phyloP scores from a whole-genome alignment of 2,113 vertebrate species.

The Callocephalon fimbriatum region DNA sequence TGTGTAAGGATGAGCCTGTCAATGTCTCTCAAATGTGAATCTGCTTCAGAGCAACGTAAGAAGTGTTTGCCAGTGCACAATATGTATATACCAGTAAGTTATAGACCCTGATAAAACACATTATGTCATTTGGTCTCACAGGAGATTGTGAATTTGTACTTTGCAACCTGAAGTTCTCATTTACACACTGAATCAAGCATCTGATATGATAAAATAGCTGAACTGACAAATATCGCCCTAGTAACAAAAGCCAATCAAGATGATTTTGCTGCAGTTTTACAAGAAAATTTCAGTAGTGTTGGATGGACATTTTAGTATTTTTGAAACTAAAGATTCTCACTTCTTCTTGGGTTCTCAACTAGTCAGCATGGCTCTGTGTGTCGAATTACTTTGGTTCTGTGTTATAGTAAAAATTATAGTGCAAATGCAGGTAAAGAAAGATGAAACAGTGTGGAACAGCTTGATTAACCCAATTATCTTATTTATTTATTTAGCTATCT shows the following conservation, averaged over 20 bases:
- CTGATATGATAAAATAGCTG: not conserved
- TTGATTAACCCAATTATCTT: not conserved
- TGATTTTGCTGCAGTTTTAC: not conserved
- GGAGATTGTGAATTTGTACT: not conserved
- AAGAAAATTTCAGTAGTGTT: not conserved
- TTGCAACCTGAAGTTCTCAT: not conserved
- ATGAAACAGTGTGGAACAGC: not conserved
- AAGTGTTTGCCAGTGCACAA: not conserved
- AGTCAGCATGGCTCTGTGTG: not conserved
- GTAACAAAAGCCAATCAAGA: not conserved
- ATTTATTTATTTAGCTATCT: not conserved
- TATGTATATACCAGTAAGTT: not conserved
- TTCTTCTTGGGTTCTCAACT: not conserved
- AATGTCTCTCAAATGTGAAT: not conserved
- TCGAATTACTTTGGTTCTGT: not conserved
- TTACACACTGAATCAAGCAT: not conserved
- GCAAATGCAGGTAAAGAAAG: not conserved
- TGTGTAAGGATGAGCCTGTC: not conserved
- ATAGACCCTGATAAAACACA: not conserved
- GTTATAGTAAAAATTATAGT: not conserved
- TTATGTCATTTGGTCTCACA: not conserved
- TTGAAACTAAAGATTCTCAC: fast-evolving
- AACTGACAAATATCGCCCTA: not conserved
- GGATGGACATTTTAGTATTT: not conserved
- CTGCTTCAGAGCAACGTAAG: not conserved